Conservation (phyloP, 2,888 invertebrate genomes). For the Tortrix viridana region DNA sequence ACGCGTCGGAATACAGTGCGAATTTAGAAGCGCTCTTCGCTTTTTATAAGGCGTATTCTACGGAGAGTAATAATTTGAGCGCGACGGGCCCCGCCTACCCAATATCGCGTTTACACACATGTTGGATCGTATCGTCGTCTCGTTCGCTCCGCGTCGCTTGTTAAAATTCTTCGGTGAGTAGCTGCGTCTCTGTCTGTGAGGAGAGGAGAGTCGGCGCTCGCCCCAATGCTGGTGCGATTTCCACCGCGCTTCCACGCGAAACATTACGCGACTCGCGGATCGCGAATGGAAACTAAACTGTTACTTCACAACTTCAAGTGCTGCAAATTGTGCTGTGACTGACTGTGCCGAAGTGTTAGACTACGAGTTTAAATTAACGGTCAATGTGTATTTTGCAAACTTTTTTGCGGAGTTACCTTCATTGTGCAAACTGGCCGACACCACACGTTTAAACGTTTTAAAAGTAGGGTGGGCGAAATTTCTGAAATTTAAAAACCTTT, state of each 20-base stretch:
- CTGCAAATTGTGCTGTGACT: conserved; percentile 57
- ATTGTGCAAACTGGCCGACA: not conserved
- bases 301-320: conserved; percentile 42
- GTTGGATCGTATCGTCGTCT: conserved; percentile 74
- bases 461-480: not conserved
- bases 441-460: not conserved
- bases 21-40: conserved; percentile 41
- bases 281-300: conserved; percentile 42
- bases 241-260: conserved; percentile 80
- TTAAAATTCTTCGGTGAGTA: conserved; percentile 82
- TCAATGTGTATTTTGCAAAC: conserved; percentile 41
- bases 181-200: conserved; percentile 75
- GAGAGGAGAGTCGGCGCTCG: conserved; percentile 73
- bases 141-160: conserved; percentile 80
- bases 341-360: conserved; percentile 42
- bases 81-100: conserved; percentile 81
- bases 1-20: conserved; percentile 39
- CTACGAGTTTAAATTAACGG: conserved; percentile 51
- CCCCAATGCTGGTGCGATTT: conserved; percentile 81
- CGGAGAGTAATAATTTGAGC: conserved; percentile 81
- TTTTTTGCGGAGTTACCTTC: not conserved
- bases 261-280: conserved; percentile 59
- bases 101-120: conserved; percentile 82
- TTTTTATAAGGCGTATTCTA: conserved; percentile 78
- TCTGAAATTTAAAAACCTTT: no score